Base-by-base conservation (phyloP, 2,888 invertebrate genomes). In the Microctonus aethiopoides region DNA sequence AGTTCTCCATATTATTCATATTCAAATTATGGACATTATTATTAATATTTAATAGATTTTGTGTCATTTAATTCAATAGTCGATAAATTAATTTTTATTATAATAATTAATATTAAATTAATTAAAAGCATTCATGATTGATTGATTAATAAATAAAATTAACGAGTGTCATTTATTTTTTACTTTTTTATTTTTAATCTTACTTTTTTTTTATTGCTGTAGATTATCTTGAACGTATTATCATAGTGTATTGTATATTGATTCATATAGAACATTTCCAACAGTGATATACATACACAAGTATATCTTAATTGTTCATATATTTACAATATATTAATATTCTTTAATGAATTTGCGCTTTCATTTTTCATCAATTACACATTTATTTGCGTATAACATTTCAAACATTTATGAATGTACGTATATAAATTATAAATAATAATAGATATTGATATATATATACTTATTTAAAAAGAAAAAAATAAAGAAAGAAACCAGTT, bases 261-360 rank as follows among this genome's bases (percentile, higher is more conserved):
- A 73, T 72, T 75, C 68, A 72, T 72, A 74, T 72, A 72, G 34
- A 76, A 76, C 70, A 72, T 68, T 74, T 72, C 72, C 70, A 72
- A 74, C 71, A 74, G 11, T 13, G 52, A 24, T 54, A 10, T 63
- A 75, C 76, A n/a, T n/a, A n/a, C n/a, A 76, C 73, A 77, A 39
- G 13, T 13, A 76, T 78, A 71, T 74, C 74, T 57, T 76, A 72
- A 72, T 75, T 68, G 72, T 77, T 68, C 70, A n/a, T 70, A n/a
- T n/a, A n/a, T n/a, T n/a, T 72, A 68, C 67, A 76, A 72, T 77
- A 75, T 74, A n/a, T 77, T 71, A 72, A 74, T 75, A 73, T 77
- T 73, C 77, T 76, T 75, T 73, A 74, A 72, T 78, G 74, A 77
- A 75, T 75, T 74, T 32, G 16, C 16, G 16, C 6, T 41, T 46